These are phyloP conservation scores for Drosophila testacea DNA, from an alignment of 2,888 invertebrate genomes.

Conservation along the genomic window DNA sequence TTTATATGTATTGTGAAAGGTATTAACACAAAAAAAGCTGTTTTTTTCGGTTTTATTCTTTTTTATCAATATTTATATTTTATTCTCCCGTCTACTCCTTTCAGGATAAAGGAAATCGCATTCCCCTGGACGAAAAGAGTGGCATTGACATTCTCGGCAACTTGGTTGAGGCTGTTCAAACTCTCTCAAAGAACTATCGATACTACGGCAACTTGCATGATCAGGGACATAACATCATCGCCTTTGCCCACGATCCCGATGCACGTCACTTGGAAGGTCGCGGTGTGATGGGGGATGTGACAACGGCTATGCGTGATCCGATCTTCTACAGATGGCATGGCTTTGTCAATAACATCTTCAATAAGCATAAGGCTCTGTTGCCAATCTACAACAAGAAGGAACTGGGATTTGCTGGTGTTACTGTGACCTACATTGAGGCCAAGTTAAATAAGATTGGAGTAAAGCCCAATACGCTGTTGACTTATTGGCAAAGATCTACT, in stretches of 20 bases:
- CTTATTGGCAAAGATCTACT: conserved; percentile 93
- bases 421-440: conserved; percentile 65
- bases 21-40: no score
- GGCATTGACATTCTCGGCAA: conserved; percentile 93
- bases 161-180: conserved; percentile 89
- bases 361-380: conserved; percentile 88
- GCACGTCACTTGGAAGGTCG: conserved; percentile 89
- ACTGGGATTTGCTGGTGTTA: conserved; percentile 66
- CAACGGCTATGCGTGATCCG: conserved; percentile 94
- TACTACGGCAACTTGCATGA: conserved; percentile 94
- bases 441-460: conserved; percentile 65
- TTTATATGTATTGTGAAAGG: no score
- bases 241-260: conserved; percentile 93
- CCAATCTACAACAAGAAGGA: conserved; percentile 86
- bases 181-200: conserved; percentile 88
- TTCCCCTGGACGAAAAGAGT: conserved; percentile 84
- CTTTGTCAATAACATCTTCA: conserved; percentile 91
- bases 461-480: conserved; percentile 87
- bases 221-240: conserved; percentile 91
- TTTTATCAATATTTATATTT: not conserved
- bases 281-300: conserved; percentile 92
- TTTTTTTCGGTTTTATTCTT: no score
- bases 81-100: not conserved
- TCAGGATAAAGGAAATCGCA: conserved; percentile 70
- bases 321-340: conserved; percentile 95